These are phyloP conservation scores for Dicyrtomina minuta DNA, from an alignment of 2,888 invertebrate species.

Conservation along the genomic window DNA sequence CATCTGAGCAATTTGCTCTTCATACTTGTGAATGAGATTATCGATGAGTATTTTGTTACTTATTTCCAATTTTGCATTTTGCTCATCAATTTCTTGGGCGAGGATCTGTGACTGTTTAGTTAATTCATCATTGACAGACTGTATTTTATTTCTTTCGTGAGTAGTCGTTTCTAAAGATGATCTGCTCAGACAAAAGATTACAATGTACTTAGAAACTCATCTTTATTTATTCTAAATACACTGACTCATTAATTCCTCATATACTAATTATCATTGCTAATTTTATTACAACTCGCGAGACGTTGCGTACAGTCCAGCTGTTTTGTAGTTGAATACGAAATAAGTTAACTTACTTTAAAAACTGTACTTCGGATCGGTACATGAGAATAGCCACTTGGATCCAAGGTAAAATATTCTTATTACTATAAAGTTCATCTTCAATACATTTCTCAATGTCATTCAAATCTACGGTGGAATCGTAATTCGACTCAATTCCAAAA, in stretches of 20 bases:
- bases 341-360: slow-evolving; percentile 61
- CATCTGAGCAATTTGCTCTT: slow-evolving; percentile 65
- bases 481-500: slow-evolving; percentile 29
- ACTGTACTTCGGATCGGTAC: slow-evolving; percentile 68
- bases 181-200: slow-evolving; percentile 55
- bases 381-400: slow-evolving; percentile 68
- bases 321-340: no score
- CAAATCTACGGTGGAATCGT: slow-evolving; percentile 22
- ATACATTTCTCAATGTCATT: slow-evolving; percentile 42
- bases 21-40: slow-evolving; percentile 72
- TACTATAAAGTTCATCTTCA: slow-evolving; percentile 50
- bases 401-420: slow-evolving; percentile 58
- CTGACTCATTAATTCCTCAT: no score
- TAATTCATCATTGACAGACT: slow-evolving; percentile 75
- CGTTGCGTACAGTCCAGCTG: no score
- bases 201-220: no score
- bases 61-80: slow-evolving; percentile 78
- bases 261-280: no score
- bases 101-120: slow-evolving; percentile 77
- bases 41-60: slow-evolving; percentile 66
- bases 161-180: slow-evolving; percentile 66
- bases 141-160: slow-evolving; percentile 78
- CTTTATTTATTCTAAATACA: no score
- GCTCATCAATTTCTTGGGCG: slow-evolving; percentile 89
- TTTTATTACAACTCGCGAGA: no score